These are phyloP conservation scores for Pelosia muscerda DNA, from an alignment of 2,888 invertebrate genomes.

Conservation along the genomic window DNA sequence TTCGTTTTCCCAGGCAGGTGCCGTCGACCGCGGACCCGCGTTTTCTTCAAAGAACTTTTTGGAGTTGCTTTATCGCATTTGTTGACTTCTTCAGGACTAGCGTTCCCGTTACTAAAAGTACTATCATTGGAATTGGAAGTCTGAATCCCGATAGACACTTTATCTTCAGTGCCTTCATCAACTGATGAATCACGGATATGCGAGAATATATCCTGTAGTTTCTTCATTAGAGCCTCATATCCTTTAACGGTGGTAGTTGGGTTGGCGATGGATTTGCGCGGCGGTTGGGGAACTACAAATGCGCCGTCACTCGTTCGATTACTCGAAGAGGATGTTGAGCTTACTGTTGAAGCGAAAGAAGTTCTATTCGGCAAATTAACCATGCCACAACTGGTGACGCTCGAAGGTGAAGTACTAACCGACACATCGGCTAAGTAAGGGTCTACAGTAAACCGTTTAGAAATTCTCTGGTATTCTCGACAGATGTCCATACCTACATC, in stretches of 20 bases:
- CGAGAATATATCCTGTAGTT: conserved; percentile 79
- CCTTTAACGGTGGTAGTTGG: conserved; percentile 79
- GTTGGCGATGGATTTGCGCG: conserved; percentile 75
- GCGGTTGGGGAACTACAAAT: conserved; percentile 83
- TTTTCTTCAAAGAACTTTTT: conserved; percentile 83
- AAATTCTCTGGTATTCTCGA: conserved; percentile 81
- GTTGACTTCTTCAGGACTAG: conserved; percentile 77
- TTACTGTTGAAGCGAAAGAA: conserved; percentile 79
- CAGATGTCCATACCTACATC: conserved; percentile 83
- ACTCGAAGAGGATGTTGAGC: conserved; percentile 76
- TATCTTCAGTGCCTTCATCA: conserved; percentile 73
- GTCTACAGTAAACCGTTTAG: conserved; percentile 80
- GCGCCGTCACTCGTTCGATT: conserved; percentile 82
- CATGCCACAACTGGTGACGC: conserved; percentile 81
- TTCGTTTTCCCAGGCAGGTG: conserved; percentile 79
- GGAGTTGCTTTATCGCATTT: conserved; percentile 82
- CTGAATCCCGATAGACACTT: conserved; percentile 78
- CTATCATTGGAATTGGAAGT: conserved; percentile 69
- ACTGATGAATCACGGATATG: conserved; percentile 71
- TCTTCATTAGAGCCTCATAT: conserved; percentile 76
- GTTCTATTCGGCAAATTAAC: conserved; percentile 77
- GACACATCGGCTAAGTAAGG: conserved; percentile 81
- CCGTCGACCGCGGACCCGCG: conserved; percentile 77
- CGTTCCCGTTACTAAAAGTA: conserved; percentile 75
- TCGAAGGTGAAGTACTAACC: conserved; percentile 79